Percentiles rank a stretch among this genome's conserved stretches.
Conservation (phyloP, 2,888 invertebrate genomes). For the Agrotis puta region DNA sequence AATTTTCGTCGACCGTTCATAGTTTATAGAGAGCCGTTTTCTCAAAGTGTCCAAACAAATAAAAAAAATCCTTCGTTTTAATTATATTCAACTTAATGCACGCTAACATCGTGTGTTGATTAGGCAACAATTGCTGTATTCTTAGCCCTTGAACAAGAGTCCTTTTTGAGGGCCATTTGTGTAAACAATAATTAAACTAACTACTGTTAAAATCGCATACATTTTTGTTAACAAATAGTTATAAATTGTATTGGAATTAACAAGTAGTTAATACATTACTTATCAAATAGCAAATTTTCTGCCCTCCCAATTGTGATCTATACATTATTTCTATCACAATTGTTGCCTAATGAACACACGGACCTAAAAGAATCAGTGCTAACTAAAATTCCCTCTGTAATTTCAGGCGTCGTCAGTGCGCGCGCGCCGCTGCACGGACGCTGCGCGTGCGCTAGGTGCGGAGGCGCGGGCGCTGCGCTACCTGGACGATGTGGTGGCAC, state of each 20-base stretch:
- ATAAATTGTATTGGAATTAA: too few species aligned
- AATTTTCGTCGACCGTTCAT: not conserved
- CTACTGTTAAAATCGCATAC: too few species aligned
- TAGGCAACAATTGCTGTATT: not conserved
- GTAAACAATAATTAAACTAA: too few species aligned
- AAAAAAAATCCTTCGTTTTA: not conserved
- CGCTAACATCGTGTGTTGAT: not conserved
- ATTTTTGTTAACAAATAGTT: too few species aligned
- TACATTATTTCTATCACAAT: not conserved
- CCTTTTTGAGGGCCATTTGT: too few species aligned
- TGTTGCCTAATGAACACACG: not conserved
- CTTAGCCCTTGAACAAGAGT: not conserved
- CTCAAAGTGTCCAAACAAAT: not conserved
- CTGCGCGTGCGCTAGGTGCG: conserved; percentile 84
- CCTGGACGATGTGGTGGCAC: conserved; percentile 90
- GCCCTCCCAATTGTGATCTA: too few species aligned
- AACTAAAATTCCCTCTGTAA: not conserved
- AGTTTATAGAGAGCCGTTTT: not conserved
- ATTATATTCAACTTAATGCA: not conserved
- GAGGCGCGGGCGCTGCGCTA: conserved; percentile 89
- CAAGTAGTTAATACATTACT: too few species aligned
- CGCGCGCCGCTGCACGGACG: conserved; percentile 84
- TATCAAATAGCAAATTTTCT: too few species aligned
- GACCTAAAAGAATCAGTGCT: not conserved
- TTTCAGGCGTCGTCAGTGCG: conserved; percentile 81